These are phyloP conservation scores for Promerops cafer DNA, from an alignment of 2,113 vertebrate species.

Conservation along the genomic window DNA sequence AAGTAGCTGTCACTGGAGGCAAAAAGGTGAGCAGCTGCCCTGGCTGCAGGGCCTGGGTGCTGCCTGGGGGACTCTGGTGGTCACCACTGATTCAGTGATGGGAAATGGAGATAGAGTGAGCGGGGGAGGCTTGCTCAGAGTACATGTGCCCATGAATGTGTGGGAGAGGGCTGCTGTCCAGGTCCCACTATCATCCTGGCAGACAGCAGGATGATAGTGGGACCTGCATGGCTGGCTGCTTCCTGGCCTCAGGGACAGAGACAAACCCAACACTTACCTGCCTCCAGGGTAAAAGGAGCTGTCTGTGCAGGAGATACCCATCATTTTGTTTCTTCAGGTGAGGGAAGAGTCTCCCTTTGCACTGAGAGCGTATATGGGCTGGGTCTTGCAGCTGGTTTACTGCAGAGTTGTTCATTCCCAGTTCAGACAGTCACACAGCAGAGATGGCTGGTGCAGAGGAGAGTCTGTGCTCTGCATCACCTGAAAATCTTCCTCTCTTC, in stretches of 20 bases:
- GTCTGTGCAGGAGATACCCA: neutral
- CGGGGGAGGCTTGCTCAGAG: accelerated
- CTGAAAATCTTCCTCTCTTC: neutral
- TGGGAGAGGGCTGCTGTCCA: neutral
- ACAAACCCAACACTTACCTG: neutral
- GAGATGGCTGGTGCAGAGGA: neutral
- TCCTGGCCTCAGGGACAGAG: neutral
- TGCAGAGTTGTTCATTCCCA: neutral
- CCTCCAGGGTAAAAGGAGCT: neutral
- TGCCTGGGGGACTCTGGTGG: neutral
- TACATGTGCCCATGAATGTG: accelerated
- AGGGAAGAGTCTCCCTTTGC: neutral
- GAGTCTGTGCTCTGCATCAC: neutral
- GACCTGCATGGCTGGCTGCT: accelerated
- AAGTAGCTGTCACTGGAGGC: constrained; percentile 83
- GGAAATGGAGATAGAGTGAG: neutral
- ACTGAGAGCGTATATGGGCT: neutral
- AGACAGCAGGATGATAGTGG: too few relatives aligned
- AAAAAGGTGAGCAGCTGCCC: constrained; percentile 79
- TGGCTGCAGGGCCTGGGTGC: neutral
- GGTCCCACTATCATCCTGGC: neutral
- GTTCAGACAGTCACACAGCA: neutral
- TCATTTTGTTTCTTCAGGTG: neutral
- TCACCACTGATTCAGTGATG: neutral
- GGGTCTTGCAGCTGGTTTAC: neutral